Base-by-base conservation (phyloP, 2,888 invertebrate genomes). In the Argynnis bischoffii region DNA sequence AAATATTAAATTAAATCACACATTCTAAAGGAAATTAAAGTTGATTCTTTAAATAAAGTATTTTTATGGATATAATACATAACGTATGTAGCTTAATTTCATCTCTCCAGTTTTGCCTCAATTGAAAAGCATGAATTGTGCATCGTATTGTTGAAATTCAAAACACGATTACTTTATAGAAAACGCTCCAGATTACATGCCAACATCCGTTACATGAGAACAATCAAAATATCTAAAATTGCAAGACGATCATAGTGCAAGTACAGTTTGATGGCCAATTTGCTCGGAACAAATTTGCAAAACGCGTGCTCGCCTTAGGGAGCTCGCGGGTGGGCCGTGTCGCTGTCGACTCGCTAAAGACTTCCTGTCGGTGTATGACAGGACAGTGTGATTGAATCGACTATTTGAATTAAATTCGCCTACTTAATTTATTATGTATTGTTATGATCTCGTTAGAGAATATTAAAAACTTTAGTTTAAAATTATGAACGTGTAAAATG, bases 301-400 rank as follows among this genome's bases (percentile, higher is more conserved):
- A 80, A 82, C 88, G 86, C 90, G 89, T 90, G 90, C 83, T 81
- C 74, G 89, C 89, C 88, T 55, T 78, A 73, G 85, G 88, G 82
- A 77, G 75, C 85, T 78, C 84, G 85, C 89, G 88, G 90, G 90
- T 91, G 90, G 90, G 87, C 79, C 72, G n/a, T 5, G n/a, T 6
- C 66, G 74, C 70, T 74, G 76, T 79, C 79, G 78, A 48, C 79
- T 77, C 79, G 81, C 83, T 85, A 83, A 84, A 81, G 80, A 83
- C 84, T 81, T 84, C 78, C 79, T 82, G 82, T 83, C 81, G 77
- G 72, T 67, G 72, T 79, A 79, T 87, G 83, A 84, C 82, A 80
- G 81, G 83, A 76, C 78, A 79, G 80, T 81, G 72, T 77, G 66
- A 73, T 74, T 71, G 61, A 71, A 72, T 73, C 56, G 51, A 51